Conservation (phyloP, 2,113 vertebrate species). For the Rhea pennata region DNA sequence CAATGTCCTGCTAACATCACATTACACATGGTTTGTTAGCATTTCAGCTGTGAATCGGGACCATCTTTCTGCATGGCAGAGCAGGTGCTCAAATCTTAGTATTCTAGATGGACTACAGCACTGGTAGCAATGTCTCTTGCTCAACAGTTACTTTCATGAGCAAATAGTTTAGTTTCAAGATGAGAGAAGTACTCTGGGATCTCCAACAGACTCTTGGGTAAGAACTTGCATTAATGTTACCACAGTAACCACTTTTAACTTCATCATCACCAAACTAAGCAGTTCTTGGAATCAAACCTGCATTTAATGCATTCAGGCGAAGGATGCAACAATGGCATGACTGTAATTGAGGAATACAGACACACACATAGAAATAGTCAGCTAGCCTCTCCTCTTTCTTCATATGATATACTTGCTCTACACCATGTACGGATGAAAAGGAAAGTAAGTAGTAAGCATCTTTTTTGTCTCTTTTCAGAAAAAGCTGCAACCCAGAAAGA, state of each 20-base stretch:
- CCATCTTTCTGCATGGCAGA: too few relatives aligned
- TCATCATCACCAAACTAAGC: not conserved
- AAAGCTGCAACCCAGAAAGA: not conserved
- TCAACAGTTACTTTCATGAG: not conserved
- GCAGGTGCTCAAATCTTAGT: too few relatives aligned
- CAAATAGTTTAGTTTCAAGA: not conserved
- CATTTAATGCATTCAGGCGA: not conserved
- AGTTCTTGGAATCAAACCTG: not conserved
- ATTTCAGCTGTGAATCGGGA: too few relatives aligned
- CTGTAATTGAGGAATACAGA: not conserved
- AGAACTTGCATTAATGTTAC: not conserved
- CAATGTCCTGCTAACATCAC: too few relatives aligned
- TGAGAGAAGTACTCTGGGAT: not conserved
- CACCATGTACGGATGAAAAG: not conserved
- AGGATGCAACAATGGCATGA: not conserved
- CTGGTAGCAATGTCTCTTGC: not conserved
- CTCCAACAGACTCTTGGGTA: not conserved
- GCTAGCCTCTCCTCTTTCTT: not conserved
- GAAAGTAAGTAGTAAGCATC: not conserved
- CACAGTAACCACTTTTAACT: not conserved
- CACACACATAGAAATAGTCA: not conserved
- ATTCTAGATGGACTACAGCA: not conserved
- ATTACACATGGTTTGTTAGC: too few relatives aligned
- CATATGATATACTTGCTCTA: not conserved
- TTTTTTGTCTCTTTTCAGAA: not conserved